Evolutionary conservation across 2,797 vertebrate genomes (phyloP).

Genomic region (Sarcoramphus papa): DNA sequence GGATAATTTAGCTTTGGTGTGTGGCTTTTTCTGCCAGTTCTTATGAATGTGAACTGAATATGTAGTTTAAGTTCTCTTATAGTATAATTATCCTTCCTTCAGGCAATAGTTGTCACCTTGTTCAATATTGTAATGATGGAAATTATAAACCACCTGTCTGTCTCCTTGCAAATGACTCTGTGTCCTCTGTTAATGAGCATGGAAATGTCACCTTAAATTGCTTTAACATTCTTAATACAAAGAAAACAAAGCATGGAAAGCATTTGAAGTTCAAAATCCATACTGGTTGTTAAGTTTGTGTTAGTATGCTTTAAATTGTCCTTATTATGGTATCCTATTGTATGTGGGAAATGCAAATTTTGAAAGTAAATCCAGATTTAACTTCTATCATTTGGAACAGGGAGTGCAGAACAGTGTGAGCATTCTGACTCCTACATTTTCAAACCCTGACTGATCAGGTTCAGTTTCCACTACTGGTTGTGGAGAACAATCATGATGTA

Average conservation of each 20-base stretch:
- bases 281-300: background rate
- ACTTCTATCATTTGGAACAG: background rate
- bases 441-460: background rate
- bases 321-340: background rate
- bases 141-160: constrained; percentile 28
- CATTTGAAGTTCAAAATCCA: background rate
- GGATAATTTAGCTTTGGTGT: background rate
- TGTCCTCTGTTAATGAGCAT: constrained; percentile 27
- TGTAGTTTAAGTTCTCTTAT: background rate
- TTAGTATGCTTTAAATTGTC: background rate
- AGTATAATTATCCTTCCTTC: constrained; percentile 7
- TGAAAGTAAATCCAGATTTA: background rate
- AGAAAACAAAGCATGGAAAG: background rate
- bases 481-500: background rate
- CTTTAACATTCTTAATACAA: background rate
- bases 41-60: background rate
- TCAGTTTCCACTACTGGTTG: background rate
- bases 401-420: background rate
- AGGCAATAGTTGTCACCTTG: constrained; percentile 20
- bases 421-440: background rate
- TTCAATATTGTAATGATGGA: constrained; percentile 18
- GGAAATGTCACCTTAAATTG: constrained; percentile 30
- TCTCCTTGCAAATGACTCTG: constrained; percentile 27
- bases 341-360: background rate
- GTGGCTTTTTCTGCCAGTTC: background rate